Conservation (phyloP, 2,888 invertebrate species). For the Eilema griseolum region DNA sequence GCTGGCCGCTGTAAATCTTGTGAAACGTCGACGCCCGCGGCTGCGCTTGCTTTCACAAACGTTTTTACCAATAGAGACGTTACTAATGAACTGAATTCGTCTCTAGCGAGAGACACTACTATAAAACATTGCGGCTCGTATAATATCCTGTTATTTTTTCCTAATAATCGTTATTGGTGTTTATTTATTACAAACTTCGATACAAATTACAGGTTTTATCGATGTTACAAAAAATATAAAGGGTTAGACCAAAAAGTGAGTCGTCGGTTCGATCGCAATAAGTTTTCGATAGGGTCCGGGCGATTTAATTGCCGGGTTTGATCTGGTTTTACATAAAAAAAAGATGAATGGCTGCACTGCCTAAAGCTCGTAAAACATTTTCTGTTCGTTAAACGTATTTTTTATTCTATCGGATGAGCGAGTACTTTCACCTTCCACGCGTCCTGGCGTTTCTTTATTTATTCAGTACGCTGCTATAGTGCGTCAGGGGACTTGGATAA, state of each 20-base stretch:
- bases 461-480: conserved; percentile 68
- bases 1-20: conserved; percentile 80
- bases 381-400: conserved; percentile 75
- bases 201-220: conserved; percentile 86
- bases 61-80: conserved; percentile 84
- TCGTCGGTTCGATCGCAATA: conserved; percentile 86
- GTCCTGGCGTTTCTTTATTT: conserved; percentile 68
- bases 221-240: conserved; percentile 83
- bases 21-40: conserved; percentile 74
- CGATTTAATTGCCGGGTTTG: conserved; percentile 87
- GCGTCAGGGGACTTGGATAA: conserved; percentile 69
- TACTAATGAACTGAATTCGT: conserved; percentile 78
- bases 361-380: conserved; percentile 80
- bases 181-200: conserved; percentile 85
- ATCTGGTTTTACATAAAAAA: conserved; percentile 85
- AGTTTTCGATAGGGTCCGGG: conserved; percentile 86
- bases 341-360: conserved; percentile 83
- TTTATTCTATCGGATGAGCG: conserved; percentile 73
- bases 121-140: conserved; percentile 75
- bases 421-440: conserved; percentile 82
- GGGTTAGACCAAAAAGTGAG: conserved; percentile 86
- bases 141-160: conserved; percentile 87
- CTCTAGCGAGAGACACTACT: conserved; percentile 73
- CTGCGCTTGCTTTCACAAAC: conserved; percentile 79
- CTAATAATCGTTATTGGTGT: conserved; percentile 87